Percentiles rank a stretch among this genome's conserved stretches.
Conservation (phyloP, 2,113 vertebrate genomes). For the Calonectris borealis region DNA sequence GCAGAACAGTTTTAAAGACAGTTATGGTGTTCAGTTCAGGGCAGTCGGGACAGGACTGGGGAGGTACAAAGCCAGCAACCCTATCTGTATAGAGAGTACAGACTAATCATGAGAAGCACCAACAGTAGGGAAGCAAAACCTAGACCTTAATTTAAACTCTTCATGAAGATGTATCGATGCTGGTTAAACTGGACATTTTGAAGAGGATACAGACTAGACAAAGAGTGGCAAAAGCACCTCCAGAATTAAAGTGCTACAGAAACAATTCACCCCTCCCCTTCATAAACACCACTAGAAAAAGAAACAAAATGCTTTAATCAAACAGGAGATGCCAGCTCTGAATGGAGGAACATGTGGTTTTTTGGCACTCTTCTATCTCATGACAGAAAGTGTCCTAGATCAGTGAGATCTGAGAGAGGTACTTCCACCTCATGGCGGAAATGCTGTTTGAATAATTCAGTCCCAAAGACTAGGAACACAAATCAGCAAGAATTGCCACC, state of each 20-base stretch:
- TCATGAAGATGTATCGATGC: neutral
- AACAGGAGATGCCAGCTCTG: neutral
- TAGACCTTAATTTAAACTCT: neutral
- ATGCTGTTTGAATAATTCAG: neutral
- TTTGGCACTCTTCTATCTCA: slow-evolving; percentile 36
- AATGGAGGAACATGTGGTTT: rapidly evolving
- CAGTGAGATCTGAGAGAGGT: neutral
- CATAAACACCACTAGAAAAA: neutral
- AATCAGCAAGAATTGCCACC: neutral
- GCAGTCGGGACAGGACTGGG: neutral
- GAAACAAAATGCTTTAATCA: neutral
- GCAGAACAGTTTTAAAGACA: neutral
- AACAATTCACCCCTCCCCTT: neutral
- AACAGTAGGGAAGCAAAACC: neutral
- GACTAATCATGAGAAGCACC: neutral
- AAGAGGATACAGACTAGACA: neutral
- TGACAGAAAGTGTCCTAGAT: neutral
- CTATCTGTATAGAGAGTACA: neutral
- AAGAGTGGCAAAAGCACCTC: neutral
- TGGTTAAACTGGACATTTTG: neutral
- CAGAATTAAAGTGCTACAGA: neutral
- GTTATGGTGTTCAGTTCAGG: neutral
- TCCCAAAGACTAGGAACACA: neutral
- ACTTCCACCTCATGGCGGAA: neutral
- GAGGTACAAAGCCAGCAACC: neutral